Percentiles rank a stretch among this genome's conserved stretches.
These are phyloP conservation scores for Willisornis vidua DNA, from an alignment of 2,113 vertebrate genomes.

Conservation along the genomic window DNA sequence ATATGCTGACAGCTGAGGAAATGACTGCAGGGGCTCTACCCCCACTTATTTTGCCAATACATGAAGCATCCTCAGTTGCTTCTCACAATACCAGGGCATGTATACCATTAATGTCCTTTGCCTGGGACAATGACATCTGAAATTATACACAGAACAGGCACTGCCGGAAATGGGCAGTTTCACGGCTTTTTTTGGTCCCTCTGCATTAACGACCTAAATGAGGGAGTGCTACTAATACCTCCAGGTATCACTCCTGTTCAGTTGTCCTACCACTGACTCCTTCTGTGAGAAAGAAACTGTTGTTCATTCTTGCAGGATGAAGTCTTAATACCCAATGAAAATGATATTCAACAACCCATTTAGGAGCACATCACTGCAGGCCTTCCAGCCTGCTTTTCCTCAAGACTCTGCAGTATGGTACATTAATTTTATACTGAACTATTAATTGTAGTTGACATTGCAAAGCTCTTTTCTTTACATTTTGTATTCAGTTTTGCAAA, in stretches of 20 bases:
- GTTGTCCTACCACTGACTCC: not conserved
- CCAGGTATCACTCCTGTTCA: not conserved
- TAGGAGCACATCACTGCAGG: not conserved
- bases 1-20: not conserved
- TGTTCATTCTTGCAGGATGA: not conserved
- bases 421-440: conserved; percentile 37
- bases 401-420: not conserved
- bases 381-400: not conserved
- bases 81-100: not conserved
- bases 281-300: not conserved
- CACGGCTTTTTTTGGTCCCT: not conserved
- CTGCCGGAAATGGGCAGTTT: not conserved
- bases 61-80: not conserved
- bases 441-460: conserved; percentile 61
- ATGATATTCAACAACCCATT: not conserved
- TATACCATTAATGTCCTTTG: not conserved
- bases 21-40: not conserved
- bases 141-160: not conserved
- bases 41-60: not conserved
- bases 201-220: not conserved
- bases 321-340: not conserved
- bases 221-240: not conserved
- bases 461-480: conserved; percentile 44
- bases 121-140: not conserved
- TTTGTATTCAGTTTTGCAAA: conserved; percentile 30